Conservation (phyloP, 2,113 vertebrate species). For the Gallinago jamesoni region DNA sequence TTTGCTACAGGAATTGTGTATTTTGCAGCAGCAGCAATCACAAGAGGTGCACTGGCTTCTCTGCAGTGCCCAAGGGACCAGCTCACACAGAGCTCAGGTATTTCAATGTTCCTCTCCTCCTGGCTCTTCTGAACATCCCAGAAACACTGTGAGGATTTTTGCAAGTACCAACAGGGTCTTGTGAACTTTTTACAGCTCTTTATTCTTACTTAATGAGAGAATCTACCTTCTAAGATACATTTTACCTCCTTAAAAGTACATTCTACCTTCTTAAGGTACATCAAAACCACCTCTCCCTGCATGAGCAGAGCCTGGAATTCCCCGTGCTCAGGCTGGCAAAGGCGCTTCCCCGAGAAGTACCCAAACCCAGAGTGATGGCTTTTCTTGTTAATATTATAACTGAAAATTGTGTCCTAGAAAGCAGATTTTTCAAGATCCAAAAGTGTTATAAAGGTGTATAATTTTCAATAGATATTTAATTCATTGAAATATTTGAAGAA, state of each 20-base stretch:
- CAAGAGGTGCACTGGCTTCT: neutral
- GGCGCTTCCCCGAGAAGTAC: neutral
- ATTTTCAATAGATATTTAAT: neutral
- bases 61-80: neutral
- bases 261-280: too few species aligned
- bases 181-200: too few species aligned
- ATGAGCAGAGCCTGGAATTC: neutral
- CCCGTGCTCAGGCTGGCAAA: neutral
- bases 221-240: too few species aligned
- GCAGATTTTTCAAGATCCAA: neutral
- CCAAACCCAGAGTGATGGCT: neutral
- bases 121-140: neutral
- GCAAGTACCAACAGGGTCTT: neutral
- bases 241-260: too few species aligned
- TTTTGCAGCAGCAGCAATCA: neutral
- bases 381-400: neutral
- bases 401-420: neutral
- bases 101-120: neutral
- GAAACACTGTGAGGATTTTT: neutral
- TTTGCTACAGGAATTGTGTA: accelerated
- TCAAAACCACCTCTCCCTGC: neutral
- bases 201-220: too few species aligned
- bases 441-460: neutral
- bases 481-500: neutral
- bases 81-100: neutral